Base-by-base conservation (phyloP, 2,797 vertebrate genomes). In the Ptychobarbus kaznakovi region DNA sequence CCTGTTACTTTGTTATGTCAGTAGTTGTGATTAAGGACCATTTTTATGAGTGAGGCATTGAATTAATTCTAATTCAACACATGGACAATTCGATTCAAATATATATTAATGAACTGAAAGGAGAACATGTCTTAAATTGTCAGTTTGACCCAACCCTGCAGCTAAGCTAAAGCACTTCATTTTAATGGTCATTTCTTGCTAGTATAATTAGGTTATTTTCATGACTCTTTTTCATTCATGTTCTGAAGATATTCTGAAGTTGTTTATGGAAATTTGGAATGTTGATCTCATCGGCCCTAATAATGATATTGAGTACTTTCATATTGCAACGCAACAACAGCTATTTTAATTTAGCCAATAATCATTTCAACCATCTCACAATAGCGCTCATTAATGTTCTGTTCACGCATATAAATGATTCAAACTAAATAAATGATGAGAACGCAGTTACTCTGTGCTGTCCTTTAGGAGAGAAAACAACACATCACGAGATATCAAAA, bases 391-490 rank as follows among this genome's bases (percentile, higher is more conserved):
- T 15, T 75, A 35, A 66, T 49, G 51, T 40, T 53, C 65, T 66
- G 11, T 66, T 77, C 32, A 76, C 2, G 20, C 15, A 32, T 53
- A 65, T 2, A 44, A 84, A 70, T 69, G 7, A 86, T 74, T 65
- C 28, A 81, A 89, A 51, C 66, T 63, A 40, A 89, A 84, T 84
- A 56, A 58, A 68, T 84, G 56, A 87, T 68, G 58, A 81, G 73
- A 72, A 46, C 65, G 58, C 73, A 76, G 49, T 86, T 79, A 83
- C 46, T 49, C 72, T 11, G 15, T 22, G 28, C 40, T 68, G 83
- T 74, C 44, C 76, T 65, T 80, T 40, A 85, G 68, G 74, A 28
- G 35, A 5, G 32, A 49, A 77, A 84, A 72, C 63, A 81, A 68
- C 38, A 15, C 25, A 12, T 38, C n/a, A 58, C 46, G 56, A 38